Conservation (phyloP, 2,888 invertebrate species). For the Ellobium chinense region DNA sequence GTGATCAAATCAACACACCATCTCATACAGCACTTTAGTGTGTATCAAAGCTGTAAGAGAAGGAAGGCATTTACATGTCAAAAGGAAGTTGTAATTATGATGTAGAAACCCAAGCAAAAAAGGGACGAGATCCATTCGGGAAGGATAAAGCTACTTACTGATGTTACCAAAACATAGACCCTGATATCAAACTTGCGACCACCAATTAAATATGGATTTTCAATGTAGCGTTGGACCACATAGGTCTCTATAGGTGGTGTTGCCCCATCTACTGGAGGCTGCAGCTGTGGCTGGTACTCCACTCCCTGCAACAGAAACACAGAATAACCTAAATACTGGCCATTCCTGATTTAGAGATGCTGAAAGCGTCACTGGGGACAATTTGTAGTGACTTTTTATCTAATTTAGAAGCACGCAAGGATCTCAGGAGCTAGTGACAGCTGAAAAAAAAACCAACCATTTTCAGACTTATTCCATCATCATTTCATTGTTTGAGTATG, state of each 20-base stretch:
- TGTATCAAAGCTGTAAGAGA: too few species aligned
- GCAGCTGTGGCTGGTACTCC: slow-evolving; percentile 73
- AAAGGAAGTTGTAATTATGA: too few species aligned
- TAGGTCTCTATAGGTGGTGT: slow-evolving; percentile 76
- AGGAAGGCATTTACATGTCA: too few species aligned
- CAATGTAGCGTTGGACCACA: slow-evolving; percentile 83
- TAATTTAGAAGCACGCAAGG: not conserved
- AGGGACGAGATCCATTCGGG: too few species aligned
- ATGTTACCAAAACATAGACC: slow-evolving; percentile 83
- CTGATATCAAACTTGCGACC: slow-evolving; percentile 84
- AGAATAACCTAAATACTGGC: not conserved
- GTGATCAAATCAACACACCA: too few species aligned
- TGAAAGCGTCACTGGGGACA: too few species aligned
- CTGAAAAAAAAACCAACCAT: too few species aligned
- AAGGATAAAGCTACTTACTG: slow-evolving; percentile 76
- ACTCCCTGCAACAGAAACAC: slow-evolving; percentile 59
- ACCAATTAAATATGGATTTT: slow-evolving; percentile 83
- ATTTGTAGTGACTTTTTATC: too few species aligned
- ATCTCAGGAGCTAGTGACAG: not conserved
- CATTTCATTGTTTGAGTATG: too few species aligned
- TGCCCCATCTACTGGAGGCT: slow-evolving; percentile 71
- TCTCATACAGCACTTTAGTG: too few species aligned
- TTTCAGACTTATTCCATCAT: too few species aligned
- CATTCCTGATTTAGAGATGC: not conserved
- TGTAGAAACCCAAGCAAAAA: too few species aligned